Percentiles rank a stretch among this genome's conserved stretches.
These are phyloP conservation scores for Phenganax subtilis DNA, from an alignment of 92 coral and sea anemone species.

Conservation along the genomic window DNA sequence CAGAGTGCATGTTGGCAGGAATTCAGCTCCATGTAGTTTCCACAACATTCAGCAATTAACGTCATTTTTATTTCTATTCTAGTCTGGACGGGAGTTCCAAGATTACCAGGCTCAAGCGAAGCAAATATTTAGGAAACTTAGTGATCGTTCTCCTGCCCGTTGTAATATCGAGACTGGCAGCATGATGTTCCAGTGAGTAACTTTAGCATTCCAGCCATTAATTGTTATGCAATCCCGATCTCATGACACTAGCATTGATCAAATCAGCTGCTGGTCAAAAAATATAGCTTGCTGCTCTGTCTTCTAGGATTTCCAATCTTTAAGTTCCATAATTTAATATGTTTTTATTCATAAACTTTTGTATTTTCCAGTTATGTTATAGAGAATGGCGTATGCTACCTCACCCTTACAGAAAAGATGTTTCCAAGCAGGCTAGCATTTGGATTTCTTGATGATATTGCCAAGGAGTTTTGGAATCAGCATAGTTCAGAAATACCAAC, in stretches of 20 bases:
- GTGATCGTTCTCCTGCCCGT: constrained; percentile 90
- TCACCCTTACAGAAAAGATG: constrained; percentile 82
- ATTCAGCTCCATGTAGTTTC: no score
- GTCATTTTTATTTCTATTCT: not conserved
- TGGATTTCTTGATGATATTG: constrained; percentile 86
- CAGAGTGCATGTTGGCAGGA: no score
- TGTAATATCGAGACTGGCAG: constrained; percentile 88
- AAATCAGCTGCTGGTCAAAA: no score
- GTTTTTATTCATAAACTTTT: not conserved
- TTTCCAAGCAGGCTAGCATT: constrained; percentile 97
- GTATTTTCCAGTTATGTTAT: constrained; percentile 62
- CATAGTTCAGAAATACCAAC: constrained; percentile 65
- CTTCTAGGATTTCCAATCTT: not conserved
- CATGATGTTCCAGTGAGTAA: constrained; percentile 97
- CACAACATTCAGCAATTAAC: not conserved
- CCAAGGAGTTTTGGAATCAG: constrained; percentile 85
- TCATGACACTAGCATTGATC: no score
- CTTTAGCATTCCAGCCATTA: not conserved
- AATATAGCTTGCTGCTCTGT: not conserved
- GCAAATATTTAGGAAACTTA: constrained; percentile 79
- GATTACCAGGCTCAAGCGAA: constrained; percentile 96
- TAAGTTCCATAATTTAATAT: not conserved
- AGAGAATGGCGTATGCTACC: constrained; percentile 88
- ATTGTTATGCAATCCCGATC: no score
- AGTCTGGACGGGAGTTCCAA: constrained; percentile 75